Evolutionary conservation across 2,113 vertebrate species (phyloP).

Genomic region (Aspidoscelis tigris): DNA sequence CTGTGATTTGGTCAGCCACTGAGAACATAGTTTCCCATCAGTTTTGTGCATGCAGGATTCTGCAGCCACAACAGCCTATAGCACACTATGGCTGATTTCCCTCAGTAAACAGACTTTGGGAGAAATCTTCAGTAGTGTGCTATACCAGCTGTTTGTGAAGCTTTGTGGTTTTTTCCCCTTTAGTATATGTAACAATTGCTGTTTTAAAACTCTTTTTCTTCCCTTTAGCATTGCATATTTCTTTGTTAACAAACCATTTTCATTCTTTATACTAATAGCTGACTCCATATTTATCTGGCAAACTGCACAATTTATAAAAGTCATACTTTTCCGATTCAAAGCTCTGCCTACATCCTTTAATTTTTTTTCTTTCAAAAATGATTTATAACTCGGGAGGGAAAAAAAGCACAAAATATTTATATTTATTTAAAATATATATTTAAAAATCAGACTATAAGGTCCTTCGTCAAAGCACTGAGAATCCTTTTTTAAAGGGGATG

Average conservation of each 20-base stretch:
- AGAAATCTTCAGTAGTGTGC: conserved; percentile 80
- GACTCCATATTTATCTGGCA: conserved; percentile 64
- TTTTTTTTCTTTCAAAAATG: not conserved
- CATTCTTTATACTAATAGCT: conserved; percentile 47
- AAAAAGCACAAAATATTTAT: conserved; percentile 1
- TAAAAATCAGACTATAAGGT: not conserved
- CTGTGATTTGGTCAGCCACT: conserved; percentile 89
- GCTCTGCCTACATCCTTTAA: not conserved
- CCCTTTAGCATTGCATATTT: conserved; percentile 47
- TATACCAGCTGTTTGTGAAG: conserved; percentile 53
- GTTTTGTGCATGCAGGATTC: conserved; percentile 96
- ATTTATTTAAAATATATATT: not conserved
- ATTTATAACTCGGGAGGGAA: not conserved
- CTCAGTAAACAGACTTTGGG: conserved; percentile 29
- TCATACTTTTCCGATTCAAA: conserved; percentile 10
- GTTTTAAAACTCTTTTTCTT: conserved; percentile 40
- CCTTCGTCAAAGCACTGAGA: not conserved
- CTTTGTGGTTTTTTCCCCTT: conserved; percentile 41
- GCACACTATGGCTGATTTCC: conserved; percentile 74
- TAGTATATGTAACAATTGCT: conserved; percentile 51
- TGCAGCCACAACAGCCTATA: conserved; percentile 53
- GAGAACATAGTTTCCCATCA: conserved; percentile 93
- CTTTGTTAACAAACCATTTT: conserved; percentile 48
- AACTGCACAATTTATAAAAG: not conserved
- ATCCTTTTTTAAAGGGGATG: not conserved